Base-by-base conservation (phyloP, 2,888 invertebrate species). In the Agrilus cyanescens region DNA sequence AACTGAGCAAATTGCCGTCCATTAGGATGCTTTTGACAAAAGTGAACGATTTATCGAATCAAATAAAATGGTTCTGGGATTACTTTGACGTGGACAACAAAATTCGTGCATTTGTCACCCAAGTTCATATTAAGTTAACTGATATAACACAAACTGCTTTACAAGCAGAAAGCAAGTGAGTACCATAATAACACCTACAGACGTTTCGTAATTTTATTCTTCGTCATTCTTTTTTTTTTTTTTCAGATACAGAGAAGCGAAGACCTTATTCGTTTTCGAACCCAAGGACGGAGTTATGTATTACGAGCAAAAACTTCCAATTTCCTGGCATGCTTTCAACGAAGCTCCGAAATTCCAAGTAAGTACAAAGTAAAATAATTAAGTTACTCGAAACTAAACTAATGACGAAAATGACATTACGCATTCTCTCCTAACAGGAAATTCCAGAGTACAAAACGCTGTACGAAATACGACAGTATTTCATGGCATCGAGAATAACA, bases 311-410 rank as follows among this genome's bases (percentile, higher is more conserved):
- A 90, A 90, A 57, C 68, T 91, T 33, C 90, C 90, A 0, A 84
- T 90, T 78, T 85, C 89, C 0, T 89, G 89, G 89, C 87, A 89
- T 63, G 83, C 88, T 0, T 90, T 90, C 62, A 88, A 89, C 62
- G 80, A 85, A 51, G 85, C 86, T 0, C 89, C 89, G 0, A 82
- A 82, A 59, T 87, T 86, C 58, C 72, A 74, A 57, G 73, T 73
- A 63, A 57, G 53, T 50, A 3, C 8, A 36, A 8, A 18, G 12
- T 36, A 32, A 13, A 6, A 32, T 32, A 32, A 2, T 33, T 12
- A 33, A 1, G 7, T 15, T 8, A 14, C n/a, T 37, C 2, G 36
- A 36, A 36, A 36, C 36, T 20, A 18, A 36, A 36, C 34, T 15
- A 34, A 34, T 30, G 16, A 29, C 16, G 18, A 16, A 15, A 12